Evolutionary conservation across 2,797 vertebrate species (phyloP), one percentile per base, ranked within the genome.

Genomic region (Rhadinocentrus ornatus): DNA sequence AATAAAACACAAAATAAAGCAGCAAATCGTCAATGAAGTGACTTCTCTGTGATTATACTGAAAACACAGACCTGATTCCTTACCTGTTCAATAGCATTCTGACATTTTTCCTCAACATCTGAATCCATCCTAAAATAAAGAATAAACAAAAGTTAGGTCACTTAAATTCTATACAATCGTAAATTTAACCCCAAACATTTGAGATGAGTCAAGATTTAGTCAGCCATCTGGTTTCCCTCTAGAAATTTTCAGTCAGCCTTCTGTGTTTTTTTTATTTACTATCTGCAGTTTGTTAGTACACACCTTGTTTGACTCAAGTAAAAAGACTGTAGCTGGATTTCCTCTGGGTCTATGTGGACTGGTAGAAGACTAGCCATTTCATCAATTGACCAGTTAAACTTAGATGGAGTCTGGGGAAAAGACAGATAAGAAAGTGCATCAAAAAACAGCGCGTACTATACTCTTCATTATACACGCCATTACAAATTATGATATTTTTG

Each of bases 321-420:
- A 83, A 97, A 89, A 57, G 96, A 96, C 74, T 99, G 98, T 22
- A 95, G 94, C 76, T 95, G 95, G 91, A 99, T 95, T 85, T 99
- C 98, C 86, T 99, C 98, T 0, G 94, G 94, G 78, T 97, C 95
- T 87, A 99, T 99, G 89, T 99, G 96, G 69, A 97, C 96, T 66
- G 98, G 98, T 75, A 95, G 95, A 75, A 99, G 96, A 84, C 95
- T 93, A 79, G 98, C 95, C 94, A 99, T 96, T 79, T 99, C 96
- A 84, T 99, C 97, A 83, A 99, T 98, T 69, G 97, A 97, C 98
- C 98, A 99, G 84, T 95, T 94, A 87, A 99, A 99, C 89, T 97
- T 95, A 16, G 95, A 94, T 73, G 97, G 97, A 63, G 97, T 97
- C 98, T 99, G 82, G 48, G 69, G 62, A 29, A 73, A 75, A 64